Conservation (phyloP, 2,888 invertebrate genomes). For the Megalurothrips usitatus region DNA sequence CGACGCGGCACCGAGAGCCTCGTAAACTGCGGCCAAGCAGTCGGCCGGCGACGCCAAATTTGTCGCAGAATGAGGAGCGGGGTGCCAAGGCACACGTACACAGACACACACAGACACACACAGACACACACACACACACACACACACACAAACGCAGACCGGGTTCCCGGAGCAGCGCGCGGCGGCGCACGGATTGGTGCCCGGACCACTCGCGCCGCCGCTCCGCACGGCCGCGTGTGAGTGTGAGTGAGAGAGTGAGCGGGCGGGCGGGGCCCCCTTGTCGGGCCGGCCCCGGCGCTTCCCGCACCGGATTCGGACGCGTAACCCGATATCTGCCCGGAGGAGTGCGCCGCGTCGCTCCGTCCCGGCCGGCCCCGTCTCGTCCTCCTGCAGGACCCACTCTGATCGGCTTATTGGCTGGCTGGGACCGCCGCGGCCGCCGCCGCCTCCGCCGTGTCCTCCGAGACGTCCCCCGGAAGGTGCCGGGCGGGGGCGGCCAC, state of each 20-base stretch:
- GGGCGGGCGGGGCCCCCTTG: neutral
- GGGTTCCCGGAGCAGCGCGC: neutral
- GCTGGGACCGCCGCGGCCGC: neutral
- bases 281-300: neutral
- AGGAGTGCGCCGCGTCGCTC: too few relatives aligned
- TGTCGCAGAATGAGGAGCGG: neutral
- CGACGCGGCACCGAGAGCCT: too few relatives aligned
- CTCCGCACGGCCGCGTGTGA: neutral
- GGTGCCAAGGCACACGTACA: neutral
- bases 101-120: constrained; percentile 21
- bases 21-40: too few relatives aligned
- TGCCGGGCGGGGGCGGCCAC: neutral
- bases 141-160: neutral
- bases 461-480: too few relatives aligned
- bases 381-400: too few relatives aligned
- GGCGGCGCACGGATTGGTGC: too few relatives aligned
- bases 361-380: too few relatives aligned
- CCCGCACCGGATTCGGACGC: too few relatives aligned
- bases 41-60: constrained; percentile 29
- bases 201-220: neutral
- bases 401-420: neutral
- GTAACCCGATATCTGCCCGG: too few relatives aligned
- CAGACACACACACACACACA: too few relatives aligned
- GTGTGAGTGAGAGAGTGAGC: too few relatives aligned
- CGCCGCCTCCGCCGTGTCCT: too few relatives aligned